These are phyloP conservation scores for Gambusia yucatana DNA, from an alignment of 2,797 vertebrate genomes.

Conservation along the genomic window DNA sequence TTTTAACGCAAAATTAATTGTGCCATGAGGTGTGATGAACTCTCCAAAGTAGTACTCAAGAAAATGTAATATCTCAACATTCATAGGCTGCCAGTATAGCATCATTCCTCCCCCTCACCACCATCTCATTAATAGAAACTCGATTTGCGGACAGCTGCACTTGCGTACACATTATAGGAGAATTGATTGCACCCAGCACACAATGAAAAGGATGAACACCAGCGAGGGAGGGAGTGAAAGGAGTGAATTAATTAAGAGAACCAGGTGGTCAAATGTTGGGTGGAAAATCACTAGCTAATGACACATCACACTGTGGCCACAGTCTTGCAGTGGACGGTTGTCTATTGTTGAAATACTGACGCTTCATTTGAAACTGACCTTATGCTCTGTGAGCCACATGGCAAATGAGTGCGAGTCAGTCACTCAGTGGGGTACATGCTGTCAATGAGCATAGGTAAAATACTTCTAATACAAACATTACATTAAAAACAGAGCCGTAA, in stretches of 20 bases:
- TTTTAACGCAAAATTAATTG: constrained; percentile 29
- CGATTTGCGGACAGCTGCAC: constrained; percentile 89
- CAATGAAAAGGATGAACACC: constrained; percentile 90
- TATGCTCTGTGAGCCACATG: constrained; percentile 77
- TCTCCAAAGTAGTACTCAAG: constrained; percentile 58
- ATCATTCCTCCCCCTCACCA: constrained; percentile 79
- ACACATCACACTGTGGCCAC: constrained; percentile 83
- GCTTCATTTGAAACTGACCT: constrained; percentile 78
- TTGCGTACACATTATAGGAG: constrained; percentile 87
- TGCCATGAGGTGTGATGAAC: constrained; percentile 55
- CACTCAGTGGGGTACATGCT: constrained; percentile 45
- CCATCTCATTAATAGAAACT: constrained; percentile 90
- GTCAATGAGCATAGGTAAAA: constrained; percentile 43
- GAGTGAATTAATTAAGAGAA: constrained; percentile 90
- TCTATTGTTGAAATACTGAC: constrained; percentile 77
- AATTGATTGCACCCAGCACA: constrained; percentile 89
- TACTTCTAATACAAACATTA: constrained; percentile 41
- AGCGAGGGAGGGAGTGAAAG: constrained; percentile 85
- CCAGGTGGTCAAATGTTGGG: constrained; percentile 89
- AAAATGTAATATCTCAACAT: constrained; percentile 70
- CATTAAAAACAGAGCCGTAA: constrained; percentile 37
- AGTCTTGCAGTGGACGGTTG: constrained; percentile 78
- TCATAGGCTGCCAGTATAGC: constrained; percentile 74
- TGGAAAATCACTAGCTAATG: constrained; percentile 87
- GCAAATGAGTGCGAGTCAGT: constrained; percentile 71